phyloP scores from a whole-genome alignment of 92 coral and sea anemone genomes.

The Siderastrea siderea region DNA sequence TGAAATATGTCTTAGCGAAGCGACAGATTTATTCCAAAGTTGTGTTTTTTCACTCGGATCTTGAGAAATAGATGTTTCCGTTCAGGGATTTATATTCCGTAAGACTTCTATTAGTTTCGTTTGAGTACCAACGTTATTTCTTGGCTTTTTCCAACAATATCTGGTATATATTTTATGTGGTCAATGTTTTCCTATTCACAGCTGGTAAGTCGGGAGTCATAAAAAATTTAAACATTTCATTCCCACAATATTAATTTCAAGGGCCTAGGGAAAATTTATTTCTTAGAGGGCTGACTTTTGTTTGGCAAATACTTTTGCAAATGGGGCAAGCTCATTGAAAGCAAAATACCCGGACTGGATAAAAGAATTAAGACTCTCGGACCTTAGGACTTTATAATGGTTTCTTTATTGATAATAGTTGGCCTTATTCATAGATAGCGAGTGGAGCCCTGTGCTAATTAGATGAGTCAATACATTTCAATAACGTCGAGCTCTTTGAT shows the following conservation, averaged over 20 bases:
- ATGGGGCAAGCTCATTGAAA: conserved; percentile 20
- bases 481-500: conserved; percentile 47
- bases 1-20: conserved; percentile 20
- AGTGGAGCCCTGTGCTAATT: conserved; percentile 79
- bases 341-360: conserved; percentile 30
- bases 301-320: conserved; percentile 42
- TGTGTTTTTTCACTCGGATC: conserved; percentile 8
- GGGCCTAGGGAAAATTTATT: conserved; percentile 32
- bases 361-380: conserved; percentile 17
- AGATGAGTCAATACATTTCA: conserved; percentile 73
- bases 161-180: conserved; percentile 33
- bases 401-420: conserved; percentile 36
- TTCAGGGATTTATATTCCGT: background rate
- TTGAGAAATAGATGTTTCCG: background rate
- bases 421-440: conserved; percentile 28
- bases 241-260: conserved; percentile 45
- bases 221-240: conserved; percentile 47
- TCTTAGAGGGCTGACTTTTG: conserved; percentile 23
- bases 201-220: conserved; percentile 42
- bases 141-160: background rate
- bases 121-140: background rate
- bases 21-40: conserved; percentile 22
- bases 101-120: background rate
- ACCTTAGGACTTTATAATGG: conserved; percentile 34
- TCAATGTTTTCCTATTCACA: conserved; percentile 21